These are phyloP conservation scores for Lydus trimaculatus DNA, from an alignment of 2,888 invertebrate genomes.

Conservation along the genomic window DNA sequence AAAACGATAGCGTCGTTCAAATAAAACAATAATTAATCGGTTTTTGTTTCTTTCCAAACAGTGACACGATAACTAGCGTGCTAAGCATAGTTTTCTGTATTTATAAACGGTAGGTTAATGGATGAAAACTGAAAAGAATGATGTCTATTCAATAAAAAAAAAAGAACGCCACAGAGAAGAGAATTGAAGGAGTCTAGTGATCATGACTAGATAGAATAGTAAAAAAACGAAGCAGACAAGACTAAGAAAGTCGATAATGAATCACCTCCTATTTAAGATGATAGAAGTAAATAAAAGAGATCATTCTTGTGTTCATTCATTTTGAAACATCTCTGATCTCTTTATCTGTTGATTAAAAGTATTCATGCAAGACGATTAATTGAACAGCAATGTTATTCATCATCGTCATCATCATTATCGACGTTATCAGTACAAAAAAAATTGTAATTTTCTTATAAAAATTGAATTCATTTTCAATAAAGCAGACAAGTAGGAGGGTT, in stretches of 20 bases:
- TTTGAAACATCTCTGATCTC: slow-evolving; percentile 5
- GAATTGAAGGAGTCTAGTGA: background rate
- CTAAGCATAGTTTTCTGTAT: background rate
- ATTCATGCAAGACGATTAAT: slow-evolving; percentile 9
- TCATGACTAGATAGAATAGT: background rate
- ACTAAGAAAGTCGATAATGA: slow-evolving; percentile 4
- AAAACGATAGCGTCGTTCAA: too few relatives aligned
- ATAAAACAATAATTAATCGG: background rate
- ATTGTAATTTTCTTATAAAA: background rate
- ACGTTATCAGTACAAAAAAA: background rate
- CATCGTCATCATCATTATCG: background rate
- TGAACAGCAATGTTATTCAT: background rate
- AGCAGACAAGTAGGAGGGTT: background rate
- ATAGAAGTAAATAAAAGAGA: background rate
- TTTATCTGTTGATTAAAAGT: background rate
- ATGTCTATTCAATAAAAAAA: too few relatives aligned
- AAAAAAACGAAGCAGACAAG: background rate
- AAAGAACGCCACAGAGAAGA: background rate
- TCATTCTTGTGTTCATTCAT: slow-evolving; percentile 3
- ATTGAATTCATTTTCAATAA: background rate
- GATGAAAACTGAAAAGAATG: background rate
- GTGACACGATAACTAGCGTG: slow-evolving; percentile 6
- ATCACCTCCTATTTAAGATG: background rate
- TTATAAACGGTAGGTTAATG: background rate
- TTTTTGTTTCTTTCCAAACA: background rate